Percentiles rank a stretch among this genome's conserved stretches.
phyloP scores from a whole-genome alignment of 2,113 vertebrate genomes.

The Sterna hirundo region DNA sequence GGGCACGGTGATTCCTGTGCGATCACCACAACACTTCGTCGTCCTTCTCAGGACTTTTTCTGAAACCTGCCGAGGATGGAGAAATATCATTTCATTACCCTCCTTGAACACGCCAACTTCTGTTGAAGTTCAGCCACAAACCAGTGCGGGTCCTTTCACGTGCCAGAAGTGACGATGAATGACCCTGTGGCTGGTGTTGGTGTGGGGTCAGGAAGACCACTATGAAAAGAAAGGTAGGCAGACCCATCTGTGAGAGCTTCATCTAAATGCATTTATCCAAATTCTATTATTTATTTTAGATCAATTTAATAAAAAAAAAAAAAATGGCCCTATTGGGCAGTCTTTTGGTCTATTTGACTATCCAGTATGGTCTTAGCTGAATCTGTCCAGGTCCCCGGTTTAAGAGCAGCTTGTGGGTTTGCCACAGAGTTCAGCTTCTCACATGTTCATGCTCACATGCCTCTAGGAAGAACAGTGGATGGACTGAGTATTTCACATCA shows the following conservation, averaged over 20 bases:
- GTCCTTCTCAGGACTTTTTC: background rate
- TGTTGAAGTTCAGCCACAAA: background rate
- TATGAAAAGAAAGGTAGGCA: background rate
- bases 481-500: background rate
- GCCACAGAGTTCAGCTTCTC: background rate
- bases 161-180: background rate
- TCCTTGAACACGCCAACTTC: background rate
- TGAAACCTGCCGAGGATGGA: background rate
- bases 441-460: background rate
- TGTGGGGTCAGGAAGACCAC: background rate
- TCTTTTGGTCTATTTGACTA: background rate
- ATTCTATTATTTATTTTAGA: background rate
- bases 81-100: background rate
- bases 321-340: background rate
- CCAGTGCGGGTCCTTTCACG: background rate
- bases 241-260: background rate
- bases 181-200: fast-evolving
- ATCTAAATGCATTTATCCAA: background rate
- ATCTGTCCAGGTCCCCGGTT: background rate
- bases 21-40: fast-evolving
- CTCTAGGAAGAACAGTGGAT: background rate
- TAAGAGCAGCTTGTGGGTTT: background rate
- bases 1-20: fast-evolving
- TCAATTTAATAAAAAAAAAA: background rate
- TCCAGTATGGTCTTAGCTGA: background rate